These are phyloP conservation scores for Procambarus clarkii DNA, from an alignment of 1,140 invertebrate genomes.

Conservation along the genomic window DNA sequence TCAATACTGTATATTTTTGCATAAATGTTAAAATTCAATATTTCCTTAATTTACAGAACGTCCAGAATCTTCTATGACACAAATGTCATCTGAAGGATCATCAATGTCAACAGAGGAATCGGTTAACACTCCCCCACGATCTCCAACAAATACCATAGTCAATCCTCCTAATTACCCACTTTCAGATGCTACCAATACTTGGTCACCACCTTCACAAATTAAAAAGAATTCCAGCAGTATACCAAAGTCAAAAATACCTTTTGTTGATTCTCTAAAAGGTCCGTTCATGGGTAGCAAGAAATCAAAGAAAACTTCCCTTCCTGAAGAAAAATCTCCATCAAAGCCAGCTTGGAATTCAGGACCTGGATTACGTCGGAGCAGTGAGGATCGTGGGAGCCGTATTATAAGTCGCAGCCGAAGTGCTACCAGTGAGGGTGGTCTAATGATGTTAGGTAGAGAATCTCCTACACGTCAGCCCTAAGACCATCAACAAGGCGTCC, in stretches of 20 bases:
- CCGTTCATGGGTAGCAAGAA: conserved; percentile 60
- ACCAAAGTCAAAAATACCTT: conserved; percentile 58
- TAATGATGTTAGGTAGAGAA: conserved; percentile 64
- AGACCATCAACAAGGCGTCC: conserved; percentile 40
- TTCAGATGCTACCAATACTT: conserved; percentile 49
- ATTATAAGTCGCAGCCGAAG: conserved; percentile 68
- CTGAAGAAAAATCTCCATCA: conserved; percentile 46
- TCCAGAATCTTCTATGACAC: conserved; percentile 73
- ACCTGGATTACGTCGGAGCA: conserved; percentile 58
- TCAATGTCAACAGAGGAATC: conserved; percentile 69
- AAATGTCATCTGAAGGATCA: conserved; percentile 72
- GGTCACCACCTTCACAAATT: conserved; percentile 50
- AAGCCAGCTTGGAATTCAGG: conserved; percentile 68
- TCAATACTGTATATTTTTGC: too few species aligned
- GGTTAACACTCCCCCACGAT: conserved; percentile 55
- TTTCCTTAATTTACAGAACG: conserved; percentile 62
- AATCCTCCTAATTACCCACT: conserved; percentile 37
- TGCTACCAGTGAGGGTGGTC: conserved; percentile 70
- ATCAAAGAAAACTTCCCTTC: conserved; percentile 53
- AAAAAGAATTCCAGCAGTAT: conserved; percentile 41
- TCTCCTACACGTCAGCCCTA: conserved; percentile 46
- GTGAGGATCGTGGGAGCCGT: conserved; percentile 62
- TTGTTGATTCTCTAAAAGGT: conserved; percentile 37
- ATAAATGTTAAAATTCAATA: not conserved
- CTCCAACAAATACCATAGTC: conserved; percentile 55